Percentiles rank a stretch among this genome's conserved stretches.
phyloP scores from a whole-genome alignment of 2,113 vertebrate genomes.

The Etheostoma cragini region DNA sequence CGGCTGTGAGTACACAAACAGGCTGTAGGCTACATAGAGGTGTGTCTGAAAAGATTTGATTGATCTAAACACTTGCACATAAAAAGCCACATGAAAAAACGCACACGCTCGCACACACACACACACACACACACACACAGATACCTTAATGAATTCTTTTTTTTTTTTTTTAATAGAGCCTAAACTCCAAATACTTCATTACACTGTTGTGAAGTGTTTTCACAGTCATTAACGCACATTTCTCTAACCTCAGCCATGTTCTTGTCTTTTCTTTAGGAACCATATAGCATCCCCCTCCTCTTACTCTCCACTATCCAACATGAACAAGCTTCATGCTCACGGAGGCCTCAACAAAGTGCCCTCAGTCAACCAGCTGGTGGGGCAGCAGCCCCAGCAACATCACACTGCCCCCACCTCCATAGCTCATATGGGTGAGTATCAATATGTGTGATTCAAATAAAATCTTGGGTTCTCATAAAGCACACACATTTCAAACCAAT shows the following conservation, averaged over 20 bases:
- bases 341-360: constrained; percentile 88
- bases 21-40: neutral
- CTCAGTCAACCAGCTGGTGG: constrained; percentile 92
- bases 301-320: constrained; percentile 90
- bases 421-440: constrained; percentile 89
- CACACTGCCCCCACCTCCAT: constrained; percentile 79
- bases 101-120: too few species aligned
- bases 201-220: neutral
- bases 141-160: too few species aligned
- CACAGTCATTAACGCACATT: neutral
- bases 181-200: neutral
- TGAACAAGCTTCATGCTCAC: constrained; percentile 89
- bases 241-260: neutral
- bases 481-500: neutral
- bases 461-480: neutral
- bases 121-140: too few species aligned
- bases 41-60: neutral
- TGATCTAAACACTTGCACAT: neutral
- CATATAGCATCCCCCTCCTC: constrained; percentile 87
- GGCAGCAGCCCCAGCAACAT: constrained; percentile 91
- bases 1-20: neutral
- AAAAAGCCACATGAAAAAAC: neutral
- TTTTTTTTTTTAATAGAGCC: too few species aligned
- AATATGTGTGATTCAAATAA: neutral
- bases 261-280: constrained; percentile 78